Conservation (phyloP, 2,888 invertebrate genomes). For the Taenaris catops region DNA sequence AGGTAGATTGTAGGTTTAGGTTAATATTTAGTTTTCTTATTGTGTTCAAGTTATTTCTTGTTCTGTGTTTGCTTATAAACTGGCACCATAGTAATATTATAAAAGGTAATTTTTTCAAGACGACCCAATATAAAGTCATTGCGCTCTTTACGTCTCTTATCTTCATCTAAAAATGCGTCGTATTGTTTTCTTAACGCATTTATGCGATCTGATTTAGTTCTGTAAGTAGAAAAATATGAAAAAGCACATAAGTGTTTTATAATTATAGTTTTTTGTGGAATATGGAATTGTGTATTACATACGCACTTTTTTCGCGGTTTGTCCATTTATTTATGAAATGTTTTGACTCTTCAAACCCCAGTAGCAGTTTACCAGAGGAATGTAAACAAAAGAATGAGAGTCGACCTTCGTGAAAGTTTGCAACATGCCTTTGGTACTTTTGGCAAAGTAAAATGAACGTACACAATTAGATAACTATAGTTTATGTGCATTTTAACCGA, state of each 20-base stretch:
- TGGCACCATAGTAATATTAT: constrained; percentile 39
- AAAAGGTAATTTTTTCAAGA: constrained; percentile 61
- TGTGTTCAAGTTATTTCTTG: no score
- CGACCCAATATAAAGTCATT: constrained; percentile 65
- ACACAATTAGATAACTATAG: constrained; percentile 9
- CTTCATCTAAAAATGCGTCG: constrained; percentile 65
- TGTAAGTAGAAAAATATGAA: no score
- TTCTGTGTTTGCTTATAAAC: constrained; percentile 29
- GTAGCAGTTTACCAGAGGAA: constrained; percentile 33
- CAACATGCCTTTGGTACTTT: constrained; percentile 13
- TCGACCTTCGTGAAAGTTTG: constrained; percentile 60
- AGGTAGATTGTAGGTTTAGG: no score
- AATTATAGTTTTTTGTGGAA: no score
- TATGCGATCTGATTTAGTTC: constrained; percentile 56
- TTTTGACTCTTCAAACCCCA: constrained; percentile 9
- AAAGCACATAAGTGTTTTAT: no score
- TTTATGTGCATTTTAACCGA: no score
- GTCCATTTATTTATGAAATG: constrained; percentile 40
- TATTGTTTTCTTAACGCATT: constrained; percentile 61
- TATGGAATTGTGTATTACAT: not conserved
- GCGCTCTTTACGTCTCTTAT: constrained; percentile 63
- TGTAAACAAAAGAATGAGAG: constrained; percentile 63
- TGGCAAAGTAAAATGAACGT: constrained; percentile 12
- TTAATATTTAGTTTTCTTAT: no score
- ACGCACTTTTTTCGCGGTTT: constrained; percentile 59